Conservation (phyloP, 2,113 vertebrate species). For the Apteryx owenii region DNA sequence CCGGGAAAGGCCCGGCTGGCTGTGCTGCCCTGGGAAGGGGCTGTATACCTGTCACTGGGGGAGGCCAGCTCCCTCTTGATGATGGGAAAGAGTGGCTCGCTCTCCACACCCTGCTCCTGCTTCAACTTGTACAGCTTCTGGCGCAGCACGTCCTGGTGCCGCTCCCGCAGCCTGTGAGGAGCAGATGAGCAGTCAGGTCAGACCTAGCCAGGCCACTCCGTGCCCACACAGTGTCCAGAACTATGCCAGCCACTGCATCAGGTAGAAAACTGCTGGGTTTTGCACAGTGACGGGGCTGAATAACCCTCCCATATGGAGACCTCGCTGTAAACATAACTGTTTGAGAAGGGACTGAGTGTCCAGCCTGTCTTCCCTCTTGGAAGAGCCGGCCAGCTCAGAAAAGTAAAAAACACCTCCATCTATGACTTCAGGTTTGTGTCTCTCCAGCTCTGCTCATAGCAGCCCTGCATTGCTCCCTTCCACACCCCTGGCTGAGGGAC, state of each 20-base stretch:
- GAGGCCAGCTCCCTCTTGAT: constrained; percentile 83
- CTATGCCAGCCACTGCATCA: fast-evolving
- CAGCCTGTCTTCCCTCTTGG: neutral
- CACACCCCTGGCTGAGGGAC: neutral
- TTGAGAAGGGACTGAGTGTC: neutral
- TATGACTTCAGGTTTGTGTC: fast-evolving
- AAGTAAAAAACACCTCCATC: neutral
- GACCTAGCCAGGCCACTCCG: neutral
- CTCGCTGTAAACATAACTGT: neutral
- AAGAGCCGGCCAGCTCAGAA: neutral
- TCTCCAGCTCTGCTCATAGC: fast-evolving
- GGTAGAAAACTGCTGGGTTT: neutral
- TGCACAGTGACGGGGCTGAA: neutral
- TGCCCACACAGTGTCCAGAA: neutral
- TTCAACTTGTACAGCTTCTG: constrained; percentile 98
- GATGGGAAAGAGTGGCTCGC: constrained; percentile 93
- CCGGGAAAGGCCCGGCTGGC: fast-evolving
- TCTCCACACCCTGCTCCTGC: constrained; percentile 97
- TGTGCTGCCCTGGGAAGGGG: neutral
- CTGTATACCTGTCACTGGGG: constrained; percentile 66
- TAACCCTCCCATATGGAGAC: neutral
- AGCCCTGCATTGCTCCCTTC: neutral
- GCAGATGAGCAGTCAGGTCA: fast-evolving
- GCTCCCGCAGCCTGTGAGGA: constrained; percentile 86
- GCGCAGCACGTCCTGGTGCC: constrained; percentile 95